phyloP scores from a whole-genome alignment of 1,140 invertebrate species.

The Orchesella cincta region DNA sequence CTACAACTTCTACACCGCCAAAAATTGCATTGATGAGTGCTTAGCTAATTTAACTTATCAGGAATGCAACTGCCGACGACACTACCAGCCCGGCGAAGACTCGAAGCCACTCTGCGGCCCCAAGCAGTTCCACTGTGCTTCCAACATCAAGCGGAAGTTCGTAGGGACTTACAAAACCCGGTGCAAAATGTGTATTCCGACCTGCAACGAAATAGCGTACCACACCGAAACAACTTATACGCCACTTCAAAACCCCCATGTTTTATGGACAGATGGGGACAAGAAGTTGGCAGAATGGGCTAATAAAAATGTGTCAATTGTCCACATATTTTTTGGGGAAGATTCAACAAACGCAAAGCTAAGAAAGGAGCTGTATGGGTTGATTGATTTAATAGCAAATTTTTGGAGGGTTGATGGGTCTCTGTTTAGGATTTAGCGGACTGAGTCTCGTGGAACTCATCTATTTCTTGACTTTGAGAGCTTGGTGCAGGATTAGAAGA shows the following conservation, averaged over 20 bases:
- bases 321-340: conserved; percentile 24
- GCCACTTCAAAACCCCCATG: conserved; percentile 17
- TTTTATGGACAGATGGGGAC: conserved; percentile 17
- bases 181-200: conserved; percentile 17
- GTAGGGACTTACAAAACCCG: conserved; percentile 15
- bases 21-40: conserved; percentile 28
- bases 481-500: conserved; percentile 18
- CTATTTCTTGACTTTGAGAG: conserved; percentile 37
- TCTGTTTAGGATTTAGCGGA: conserved; percentile 33
- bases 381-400: conserved; percentile 37
- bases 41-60: conserved; percentile 28
- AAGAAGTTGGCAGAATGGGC: conserved; percentile 10
- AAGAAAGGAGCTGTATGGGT: conserved; percentile 32
- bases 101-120: conserved; percentile 27
- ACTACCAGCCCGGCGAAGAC: conserved; percentile 26
- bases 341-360: conserved; percentile 31
- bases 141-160: conserved; percentile 31
- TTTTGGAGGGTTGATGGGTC: conserved; percentile 22
- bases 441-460: conserved; percentile 35
- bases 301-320: conserved; percentile 18
- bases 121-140: conserved; percentile 31
- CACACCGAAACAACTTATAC: conserved; percentile 31
- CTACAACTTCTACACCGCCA: conserved; percentile 16
- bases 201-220: conserved; percentile 21
- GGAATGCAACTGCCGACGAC: conserved; percentile 20